Conservation (phyloP, 2,113 vertebrate genomes). For the Rhea pennata region DNA sequence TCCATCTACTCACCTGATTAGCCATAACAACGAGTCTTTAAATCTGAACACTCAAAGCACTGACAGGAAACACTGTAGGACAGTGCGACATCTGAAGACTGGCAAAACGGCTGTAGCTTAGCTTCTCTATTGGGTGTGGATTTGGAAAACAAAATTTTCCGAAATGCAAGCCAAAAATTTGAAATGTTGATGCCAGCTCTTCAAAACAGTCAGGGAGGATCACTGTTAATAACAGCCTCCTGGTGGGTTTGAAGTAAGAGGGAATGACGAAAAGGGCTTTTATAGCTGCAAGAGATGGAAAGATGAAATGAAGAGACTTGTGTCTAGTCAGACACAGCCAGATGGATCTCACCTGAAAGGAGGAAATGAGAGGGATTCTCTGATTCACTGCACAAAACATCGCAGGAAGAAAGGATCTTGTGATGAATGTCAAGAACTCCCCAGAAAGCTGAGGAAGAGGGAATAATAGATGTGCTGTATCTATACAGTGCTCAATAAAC, state of each 20-base stretch:
- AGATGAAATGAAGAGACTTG: background rate
- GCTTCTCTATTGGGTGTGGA: background rate
- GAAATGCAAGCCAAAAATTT: background rate
- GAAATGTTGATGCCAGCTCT: rapidly evolving
- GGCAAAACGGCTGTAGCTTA: background rate
- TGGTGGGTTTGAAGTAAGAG: background rate
- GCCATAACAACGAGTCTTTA: rapidly evolving
- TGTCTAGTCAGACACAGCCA: background rate
- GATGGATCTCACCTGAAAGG: background rate
- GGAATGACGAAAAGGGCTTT: background rate
- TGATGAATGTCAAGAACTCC: background rate
- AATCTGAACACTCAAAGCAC: background rate
- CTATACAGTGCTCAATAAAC: background rate
- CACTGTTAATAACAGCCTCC: background rate
- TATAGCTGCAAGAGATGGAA: background rate
- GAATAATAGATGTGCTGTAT: background rate
- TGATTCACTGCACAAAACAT: rapidly evolving
- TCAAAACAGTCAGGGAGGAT: background rate
- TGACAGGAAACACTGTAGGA: rapidly evolving
- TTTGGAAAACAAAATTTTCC: background rate
- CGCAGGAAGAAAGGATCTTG: background rate
- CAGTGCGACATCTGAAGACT: rapidly evolving
- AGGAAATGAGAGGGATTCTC: background rate
- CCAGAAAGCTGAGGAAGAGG: background rate
- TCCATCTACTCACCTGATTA: background rate